Base-by-base conservation (phyloP, 2,888 invertebrate genomes). In the Strigamia transsilvanica region DNA sequence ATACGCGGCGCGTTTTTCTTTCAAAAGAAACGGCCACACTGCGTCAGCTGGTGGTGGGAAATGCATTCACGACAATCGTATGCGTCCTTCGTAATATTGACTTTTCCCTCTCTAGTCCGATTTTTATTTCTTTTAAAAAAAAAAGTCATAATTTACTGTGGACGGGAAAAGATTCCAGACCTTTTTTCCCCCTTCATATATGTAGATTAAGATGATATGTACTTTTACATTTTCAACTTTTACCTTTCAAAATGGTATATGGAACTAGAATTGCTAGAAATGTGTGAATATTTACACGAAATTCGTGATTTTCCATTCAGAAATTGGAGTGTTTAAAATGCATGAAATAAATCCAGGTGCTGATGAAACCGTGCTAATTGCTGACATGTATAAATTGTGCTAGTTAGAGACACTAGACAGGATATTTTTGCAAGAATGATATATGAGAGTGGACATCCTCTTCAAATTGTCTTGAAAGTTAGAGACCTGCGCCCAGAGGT, bases 11-110 rank as follows among this genome's bases (percentile, higher is more conserved):
- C 56, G 56, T 56, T n/a, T 56, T 56, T 56, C 56, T 56, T 56
- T 56, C 18, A 56, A 56, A 56, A 56, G 56, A 56, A 56, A 56
- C 56, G 56, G 56, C 56, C 56, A 56, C 56, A 56, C 18, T 56
- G 56, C 56, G 56, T 56, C 56, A 56, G 56, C 56, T 56, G 56
- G 56, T 56, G 56, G 56, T 56, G 56, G 56, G 56, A 56, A 56
- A 56, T 56, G 56, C 56, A 56, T 56, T 56, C 56, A 56, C 56
- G n/a, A 56, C 56, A 56, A 56, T 56, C 56, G 56, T 56, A 56
- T 56, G 56, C 56, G 56, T 56, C 56, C 18, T 56, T 56, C 56
- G 18, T 56, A 56, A 56, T 56, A 56, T 56, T 56, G 56, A 56
- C 56, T 56, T 56, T 18, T 56, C 56, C 56, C 56, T 56, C 56